Percentiles rank a stretch among this genome's conserved stretches.
phyloP scores from a whole-genome alignment of 2,888 invertebrate species.

The Drosophila recens region DNA sequence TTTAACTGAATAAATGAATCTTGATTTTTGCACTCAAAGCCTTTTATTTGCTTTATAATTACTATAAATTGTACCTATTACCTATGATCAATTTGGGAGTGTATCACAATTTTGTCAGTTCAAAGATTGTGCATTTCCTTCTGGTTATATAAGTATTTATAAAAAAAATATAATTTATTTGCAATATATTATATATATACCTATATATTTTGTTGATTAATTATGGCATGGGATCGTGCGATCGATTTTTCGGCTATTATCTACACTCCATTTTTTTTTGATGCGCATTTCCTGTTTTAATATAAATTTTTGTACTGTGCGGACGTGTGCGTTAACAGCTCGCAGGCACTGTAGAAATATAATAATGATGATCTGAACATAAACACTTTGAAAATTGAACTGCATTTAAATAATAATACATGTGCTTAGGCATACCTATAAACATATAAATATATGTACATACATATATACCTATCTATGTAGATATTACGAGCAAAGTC shows the following conservation, averaged over 20 bases:
- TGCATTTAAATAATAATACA: constrained; percentile 19
- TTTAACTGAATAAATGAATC: not conserved
- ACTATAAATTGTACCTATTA: not conserved
- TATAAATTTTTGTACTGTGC: not conserved
- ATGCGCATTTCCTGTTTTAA: constrained; percentile 19
- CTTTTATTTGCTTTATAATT: not conserved
- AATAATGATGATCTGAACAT: not conserved
- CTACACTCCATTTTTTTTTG: constrained; percentile 2
- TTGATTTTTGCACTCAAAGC: not conserved
- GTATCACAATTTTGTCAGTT: not conserved
- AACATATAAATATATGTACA: not conserved
- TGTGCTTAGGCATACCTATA: not conserved
- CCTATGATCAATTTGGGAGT: not conserved
- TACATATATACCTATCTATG: constrained; percentile 7
- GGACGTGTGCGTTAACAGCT: constrained; percentile 2
- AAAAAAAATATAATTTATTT: constrained; percentile 18
- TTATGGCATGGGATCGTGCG: constrained; percentile 9
- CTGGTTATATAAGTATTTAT: constrained; percentile 13
- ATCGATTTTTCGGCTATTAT: constrained; percentile 23
- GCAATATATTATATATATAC: constrained; percentile 1
- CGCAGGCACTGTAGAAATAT: constrained; percentile 20
- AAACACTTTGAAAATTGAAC: constrained; percentile 7
- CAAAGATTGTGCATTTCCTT: not conserved
- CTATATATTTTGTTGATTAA: constrained; percentile 20
- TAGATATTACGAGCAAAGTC: constrained; percentile 31